Evolutionary conservation across 2,888 invertebrate genomes (phyloP).

Genomic region (Meliscaeva auricollis): DNA sequence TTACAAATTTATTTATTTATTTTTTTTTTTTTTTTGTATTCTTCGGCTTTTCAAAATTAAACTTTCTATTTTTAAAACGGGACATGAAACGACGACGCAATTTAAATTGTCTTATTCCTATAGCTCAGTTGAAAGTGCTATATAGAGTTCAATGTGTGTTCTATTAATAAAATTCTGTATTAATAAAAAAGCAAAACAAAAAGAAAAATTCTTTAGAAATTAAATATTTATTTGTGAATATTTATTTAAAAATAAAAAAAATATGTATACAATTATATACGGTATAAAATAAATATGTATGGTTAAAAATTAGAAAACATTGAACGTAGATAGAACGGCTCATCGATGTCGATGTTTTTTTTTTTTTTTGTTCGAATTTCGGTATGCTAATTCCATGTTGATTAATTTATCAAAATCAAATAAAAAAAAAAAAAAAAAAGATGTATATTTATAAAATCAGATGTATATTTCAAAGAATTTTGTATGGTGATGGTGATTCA

Average conservation of each 20-base stretch:
- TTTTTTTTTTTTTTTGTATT: conserved; percentile 39
- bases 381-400: conserved; percentile 12
- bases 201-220: conserved; percentile 64
- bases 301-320: conserved; percentile 5
- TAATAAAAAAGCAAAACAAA: conserved; percentile 59
- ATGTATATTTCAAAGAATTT: conserved; percentile 27
- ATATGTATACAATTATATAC: conserved; percentile 44
- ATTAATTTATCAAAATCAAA: conserved; percentile 34
- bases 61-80: conserved; percentile 74
- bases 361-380: background rate
- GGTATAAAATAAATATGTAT: background rate
- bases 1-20: conserved; percentile 43
- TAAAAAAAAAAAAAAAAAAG: conserved; percentile 9
- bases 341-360: background rate
- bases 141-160: conserved; percentile 71
- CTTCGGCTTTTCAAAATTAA: conserved; percentile 67
- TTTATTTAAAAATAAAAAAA: conserved; percentile 73
- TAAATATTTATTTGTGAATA: conserved; percentile 65
- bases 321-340: background rate
- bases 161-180: conserved; percentile 63
- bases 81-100: conserved; percentile 75
- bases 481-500: conserved; percentile 21
- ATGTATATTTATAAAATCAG: background rate
- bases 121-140: conserved; percentile 37
- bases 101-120: conserved; percentile 74